A percentile compares a stretch with the other conserved stretches of the same genome.
Conservation (phyloP, 2,113 vertebrate species). For the Leptobrachium ailaonicum region DNA sequence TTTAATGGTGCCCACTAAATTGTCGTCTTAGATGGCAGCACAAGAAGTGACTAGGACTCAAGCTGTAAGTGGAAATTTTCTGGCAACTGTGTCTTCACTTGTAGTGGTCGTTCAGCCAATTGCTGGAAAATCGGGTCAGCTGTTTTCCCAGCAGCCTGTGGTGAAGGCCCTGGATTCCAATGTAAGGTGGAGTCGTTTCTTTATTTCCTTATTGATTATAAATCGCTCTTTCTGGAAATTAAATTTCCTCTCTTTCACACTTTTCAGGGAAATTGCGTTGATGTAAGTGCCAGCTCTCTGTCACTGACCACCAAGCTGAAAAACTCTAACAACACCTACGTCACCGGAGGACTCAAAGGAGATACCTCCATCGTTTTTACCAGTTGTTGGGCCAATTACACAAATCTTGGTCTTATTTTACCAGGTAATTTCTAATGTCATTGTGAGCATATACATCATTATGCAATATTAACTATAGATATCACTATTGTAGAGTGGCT, state of each 20-base stretch:
- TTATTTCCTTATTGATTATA: not conserved
- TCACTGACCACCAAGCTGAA: conserved; percentile 69
- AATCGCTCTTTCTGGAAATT: not conserved
- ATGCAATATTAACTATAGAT: too few relatives aligned
- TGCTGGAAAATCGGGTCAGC: conserved; percentile 60
- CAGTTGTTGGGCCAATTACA: conserved; percentile 85
- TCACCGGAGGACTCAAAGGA: conserved; percentile 66
- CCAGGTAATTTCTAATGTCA: conserved; percentile 57
- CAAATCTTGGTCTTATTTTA: conserved; percentile 66
- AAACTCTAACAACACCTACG: conserved; percentile 55
- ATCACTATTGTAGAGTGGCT: too few relatives aligned
- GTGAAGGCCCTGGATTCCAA: conserved; percentile 73
- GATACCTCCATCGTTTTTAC: conserved; percentile 75
- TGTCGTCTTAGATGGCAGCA: conserved; percentile 65
- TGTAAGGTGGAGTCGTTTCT: conserved; percentile 58
- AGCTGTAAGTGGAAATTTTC: conserved; percentile 52
- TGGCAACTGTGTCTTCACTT: conserved; percentile 65
- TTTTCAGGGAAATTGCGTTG: conserved; percentile 76
- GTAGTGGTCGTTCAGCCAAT: conserved; percentile 66
- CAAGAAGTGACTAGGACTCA: conserved; percentile 62
- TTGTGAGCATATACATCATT: too few relatives aligned
- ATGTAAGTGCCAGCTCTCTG: conserved; percentile 76
- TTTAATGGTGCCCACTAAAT: not conserved
- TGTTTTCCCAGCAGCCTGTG: conserved; percentile 72
- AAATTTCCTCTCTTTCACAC: conserved; percentile 4